Evolutionary conservation across 2,797 vertebrate species (phyloP), one percentile per base, ranked within the genome.

Genomic region (Eulemur mongoz): DNA sequence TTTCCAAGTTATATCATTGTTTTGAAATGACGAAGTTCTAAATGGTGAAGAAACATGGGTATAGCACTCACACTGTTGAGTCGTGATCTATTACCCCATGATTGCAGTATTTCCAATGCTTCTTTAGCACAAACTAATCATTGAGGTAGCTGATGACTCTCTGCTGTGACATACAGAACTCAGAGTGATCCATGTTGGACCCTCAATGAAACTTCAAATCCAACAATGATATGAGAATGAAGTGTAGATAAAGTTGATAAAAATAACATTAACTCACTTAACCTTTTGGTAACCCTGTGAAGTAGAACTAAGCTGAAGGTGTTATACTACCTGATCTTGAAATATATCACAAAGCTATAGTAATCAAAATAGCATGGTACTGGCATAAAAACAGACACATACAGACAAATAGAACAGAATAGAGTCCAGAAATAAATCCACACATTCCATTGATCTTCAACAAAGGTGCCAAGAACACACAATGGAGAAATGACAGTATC

Each of bases 1-100:
- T 95, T 92, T 76, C 57, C 32, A n/a, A 63, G 59, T 72, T 32
- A 95, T 87, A 61, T 61, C 87, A 90, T 69, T 94, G 20, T 83
- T 93, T 88, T 88, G n/a, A 72, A 93, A 83, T 88, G 70, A 38
- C 87, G 40, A 83, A 65, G n/a, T 91, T 93, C 40, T 91, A 91
- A 94, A 93, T 91, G 72, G 83, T 40, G 52, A 91, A 57, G 76
- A 93, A 95, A 76, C 81, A 2, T 63, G 17, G 25, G 3, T 79
- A 40, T 59, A 81, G 15, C 48, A 61, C 6, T 89, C n/a, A 38
- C 73, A 40, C 72, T 70, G 61, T 54, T 54, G 35, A 87, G 45
- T 50, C 7, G 48, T 72, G 61, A 93, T 87, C n/a, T 70, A 50
- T 95, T 82, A 91, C 17, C 18, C 13, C 7, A 76, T 20, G 14